A percentile compares a stretch with the other conserved stretches of the same genome.
These are phyloP conservation scores for Prunella strophiata DNA, from an alignment of 2,797 vertebrate species.

Conservation along the genomic window DNA sequence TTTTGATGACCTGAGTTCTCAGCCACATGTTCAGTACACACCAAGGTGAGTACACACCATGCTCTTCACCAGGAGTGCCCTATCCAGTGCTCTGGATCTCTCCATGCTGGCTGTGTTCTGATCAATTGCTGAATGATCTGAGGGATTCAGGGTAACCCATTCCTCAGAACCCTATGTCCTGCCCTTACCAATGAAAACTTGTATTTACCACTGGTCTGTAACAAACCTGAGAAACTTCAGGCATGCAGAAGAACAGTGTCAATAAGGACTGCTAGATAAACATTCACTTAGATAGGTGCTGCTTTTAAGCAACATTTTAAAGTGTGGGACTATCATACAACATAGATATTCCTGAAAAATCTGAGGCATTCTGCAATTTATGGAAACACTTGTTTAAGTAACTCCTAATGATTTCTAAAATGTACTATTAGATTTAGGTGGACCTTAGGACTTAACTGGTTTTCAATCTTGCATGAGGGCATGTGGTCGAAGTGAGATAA, in stretches of 20 bases:
- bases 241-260: not conserved
- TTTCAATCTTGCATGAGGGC: not conserved
- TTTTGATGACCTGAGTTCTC: constrained; percentile 65
- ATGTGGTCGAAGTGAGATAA: not conserved
- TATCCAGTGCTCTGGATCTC: not conserved
- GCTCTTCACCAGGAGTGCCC: not conserved
- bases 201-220: not conserved
- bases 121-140: not conserved
- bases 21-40: constrained; percentile 61
- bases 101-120: not conserved
- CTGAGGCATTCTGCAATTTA: not conserved
- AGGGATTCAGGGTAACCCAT: not conserved
- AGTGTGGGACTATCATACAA: not conserved
- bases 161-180: not conserved
- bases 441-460: not conserved
- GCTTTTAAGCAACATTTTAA: not conserved
- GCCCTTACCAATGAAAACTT: not conserved
- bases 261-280: not conserved
- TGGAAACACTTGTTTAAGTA: not conserved
- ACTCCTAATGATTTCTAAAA: not conserved
- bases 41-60: constrained; percentile 74
- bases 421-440: not conserved
- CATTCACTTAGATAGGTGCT: not conserved
- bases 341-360: not conserved
- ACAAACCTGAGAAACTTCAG: not conserved